phyloP scores from a whole-genome alignment of 1,140 invertebrate species.

The Holcopasites calliopsidis region DNA sequence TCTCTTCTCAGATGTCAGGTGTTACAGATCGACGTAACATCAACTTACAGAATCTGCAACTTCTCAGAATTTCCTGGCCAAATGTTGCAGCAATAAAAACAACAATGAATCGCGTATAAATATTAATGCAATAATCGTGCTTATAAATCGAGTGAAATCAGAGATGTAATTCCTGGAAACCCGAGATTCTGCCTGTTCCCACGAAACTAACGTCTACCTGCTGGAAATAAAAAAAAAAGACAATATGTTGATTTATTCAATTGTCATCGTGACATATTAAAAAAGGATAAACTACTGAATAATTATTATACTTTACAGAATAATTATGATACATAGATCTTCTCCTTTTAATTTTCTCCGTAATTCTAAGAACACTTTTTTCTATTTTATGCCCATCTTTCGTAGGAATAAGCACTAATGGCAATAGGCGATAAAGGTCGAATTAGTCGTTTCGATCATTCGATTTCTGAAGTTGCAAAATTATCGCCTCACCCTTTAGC shows the following conservation, averaged over 20 bases:
- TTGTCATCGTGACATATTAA: not conserved
- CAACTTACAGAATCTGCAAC: not conserved
- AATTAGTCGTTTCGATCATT: not conserved
- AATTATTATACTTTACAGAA: no score
- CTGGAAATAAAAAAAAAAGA: slow-evolving; percentile 1
- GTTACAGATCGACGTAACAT: not conserved
- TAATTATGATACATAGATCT: no score
- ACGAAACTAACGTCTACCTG: slow-evolving; percentile 8
- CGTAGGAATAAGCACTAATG: not conserved
- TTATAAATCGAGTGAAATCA: slow-evolving; percentile 18
- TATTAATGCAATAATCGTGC: slow-evolving; percentile 10
- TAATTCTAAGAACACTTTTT: not conserved
- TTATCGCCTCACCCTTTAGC: not conserved
- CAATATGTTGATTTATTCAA: not conserved
- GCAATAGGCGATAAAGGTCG: not conserved
- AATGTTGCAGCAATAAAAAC: not conserved
- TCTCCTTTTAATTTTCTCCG: slow-evolving; percentile 1
- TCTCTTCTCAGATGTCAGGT: not conserved
- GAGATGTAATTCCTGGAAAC: slow-evolving; percentile 6
- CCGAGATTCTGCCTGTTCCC: slow-evolving; percentile 2
- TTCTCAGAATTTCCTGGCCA: not conserved
- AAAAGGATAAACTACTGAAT: no score
- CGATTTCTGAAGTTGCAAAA: not conserved
- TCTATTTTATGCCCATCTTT: not conserved
- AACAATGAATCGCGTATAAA: slow-evolving; percentile 9